Evolutionary conservation across 2,113 vertebrate genomes (phyloP).

Genomic region (Pavo muticus): DNA sequence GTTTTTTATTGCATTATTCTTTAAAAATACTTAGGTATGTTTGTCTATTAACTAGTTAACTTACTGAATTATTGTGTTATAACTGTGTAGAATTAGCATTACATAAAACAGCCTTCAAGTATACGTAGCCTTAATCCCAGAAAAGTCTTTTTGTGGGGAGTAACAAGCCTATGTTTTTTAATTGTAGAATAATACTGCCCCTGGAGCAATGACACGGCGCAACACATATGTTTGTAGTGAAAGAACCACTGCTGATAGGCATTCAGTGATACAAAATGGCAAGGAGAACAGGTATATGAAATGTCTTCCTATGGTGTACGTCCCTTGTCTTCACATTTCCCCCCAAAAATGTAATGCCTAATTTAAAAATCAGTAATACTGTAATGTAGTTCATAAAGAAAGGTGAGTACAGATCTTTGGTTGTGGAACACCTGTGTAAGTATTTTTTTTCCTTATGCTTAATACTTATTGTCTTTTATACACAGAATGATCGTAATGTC

Average conservation of each 20-base stretch:
- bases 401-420: constrained; percentile 55
- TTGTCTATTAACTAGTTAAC: background rate
- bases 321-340: constrained; percentile 33
- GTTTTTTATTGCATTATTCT: background rate
- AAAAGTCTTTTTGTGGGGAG: background rate
- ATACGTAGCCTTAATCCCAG: background rate
- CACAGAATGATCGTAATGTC: background rate
- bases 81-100: background rate
- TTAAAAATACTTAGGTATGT: constrained; percentile 3
- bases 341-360: background rate
- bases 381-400: background rate
- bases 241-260: constrained; percentile 89
- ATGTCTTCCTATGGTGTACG: constrained; percentile 30
- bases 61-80: background rate
- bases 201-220: constrained; percentile 93
- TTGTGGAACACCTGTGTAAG: constrained; percentile 28
- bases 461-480: background rate
- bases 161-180: constrained; percentile 40
- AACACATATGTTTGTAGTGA: constrained; percentile 98
- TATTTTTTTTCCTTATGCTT: background rate
- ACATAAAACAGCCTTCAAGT: background rate
- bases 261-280: constrained; percentile 96
- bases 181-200: constrained; percentile 88
- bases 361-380: constrained; percentile 12
- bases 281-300: constrained; percentile 94